A percentile compares a stretch with the other conserved stretches of the same genome.
Conservation (phyloP, 2,888 invertebrate species). For the Athalia circularis region DNA sequence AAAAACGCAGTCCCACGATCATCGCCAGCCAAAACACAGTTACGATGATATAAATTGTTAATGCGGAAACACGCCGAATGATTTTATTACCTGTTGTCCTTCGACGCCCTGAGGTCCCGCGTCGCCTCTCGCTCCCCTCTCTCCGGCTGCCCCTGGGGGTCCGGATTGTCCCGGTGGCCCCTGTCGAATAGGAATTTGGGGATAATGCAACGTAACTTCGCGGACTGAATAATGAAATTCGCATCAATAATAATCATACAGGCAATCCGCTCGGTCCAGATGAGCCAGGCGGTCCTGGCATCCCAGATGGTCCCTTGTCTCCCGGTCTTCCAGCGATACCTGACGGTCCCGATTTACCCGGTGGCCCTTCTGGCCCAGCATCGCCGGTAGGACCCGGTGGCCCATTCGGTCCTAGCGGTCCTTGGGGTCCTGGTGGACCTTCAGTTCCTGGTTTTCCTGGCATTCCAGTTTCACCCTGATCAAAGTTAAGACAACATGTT, state of each 20-base stretch:
- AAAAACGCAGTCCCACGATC: too few relatives aligned
- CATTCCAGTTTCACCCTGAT: constrained; percentile 83
- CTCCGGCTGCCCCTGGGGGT: constrained; percentile 82
- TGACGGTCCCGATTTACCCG: constrained; percentile 83
- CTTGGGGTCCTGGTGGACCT: constrained; percentile 83
- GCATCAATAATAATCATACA: constrained; percentile 72
- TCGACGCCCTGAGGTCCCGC: constrained; percentile 85
- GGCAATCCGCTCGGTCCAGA: constrained; percentile 83
- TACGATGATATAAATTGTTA: too few relatives aligned
- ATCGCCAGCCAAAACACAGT: too few relatives aligned
- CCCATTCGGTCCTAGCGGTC: constrained; percentile 82
- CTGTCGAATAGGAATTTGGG: constrained; percentile 68
- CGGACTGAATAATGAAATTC: too few relatives aligned
- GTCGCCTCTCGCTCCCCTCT: constrained; percentile 84
- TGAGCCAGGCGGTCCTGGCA: constrained; percentile 80
- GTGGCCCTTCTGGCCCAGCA: constrained; percentile 78
- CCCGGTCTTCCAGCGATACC: constrained; percentile 85
- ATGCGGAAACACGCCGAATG: too few relatives aligned
- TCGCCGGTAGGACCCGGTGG: constrained; percentile 81
- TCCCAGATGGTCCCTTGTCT: constrained; percentile 85
- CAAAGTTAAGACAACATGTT: not conserved
- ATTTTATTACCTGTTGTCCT: constrained; percentile 77
- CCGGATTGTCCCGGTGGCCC: constrained; percentile 82
- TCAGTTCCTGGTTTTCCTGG: constrained; percentile 84
- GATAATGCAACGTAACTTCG: constrained; percentile 27